Base-by-base conservation (phyloP, 2,113 vertebrate species). In the Urocolius indicus region DNA sequence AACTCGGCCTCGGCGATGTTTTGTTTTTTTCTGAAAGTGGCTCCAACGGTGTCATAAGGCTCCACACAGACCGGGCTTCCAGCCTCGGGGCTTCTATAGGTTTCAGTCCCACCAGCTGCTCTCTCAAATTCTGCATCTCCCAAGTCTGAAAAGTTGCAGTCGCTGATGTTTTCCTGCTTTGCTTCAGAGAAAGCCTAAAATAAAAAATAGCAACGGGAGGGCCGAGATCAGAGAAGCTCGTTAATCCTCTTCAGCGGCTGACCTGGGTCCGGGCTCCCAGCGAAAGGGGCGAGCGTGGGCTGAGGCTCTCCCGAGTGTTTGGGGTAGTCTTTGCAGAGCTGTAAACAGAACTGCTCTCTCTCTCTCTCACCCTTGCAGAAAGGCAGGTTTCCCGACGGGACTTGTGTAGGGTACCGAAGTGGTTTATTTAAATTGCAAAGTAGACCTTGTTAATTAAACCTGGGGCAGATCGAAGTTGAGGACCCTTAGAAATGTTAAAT, bases 1-100 rank as follows among this genome's bases (percentile, higher is more conserved):
- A 57, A 11, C 19, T 51, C 34, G 0, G 21, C 8, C 48, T 24
- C 54, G 4, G 63, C 6, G 2, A 5, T 14, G 19, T 15, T 26
- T 38, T 34, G 2, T 5, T 15, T 26, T 38, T 34, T 3, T 5
- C 49, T 32, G 19, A 68, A 79, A 84, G 55, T 3, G 24, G 24
- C 43, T 73, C 16, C 4, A 23, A 4, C 26, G 36, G 6, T n/a
- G 77, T 14, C 8, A 0, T 5, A 7, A 18, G 22, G 54, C 43
- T 13, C 14, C 10, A 8, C 66, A 2, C 19, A 16, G 46, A 18
- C 7, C 9, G 10, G 16, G 27, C 46, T 84, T 41, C 38, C 38
- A 41, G 38, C 38, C 38, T 41, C 38, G 38, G 38, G 38, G 12
- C 38, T 41, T 41, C 38, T 41, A 41, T 41, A 41, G 30, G 34